Percentiles rank a stretch among this genome's conserved stretches.
These are phyloP conservation scores for Onychomys torridus DNA, from an alignment of 2,797 vertebrate species.

Conservation along the genomic window DNA sequence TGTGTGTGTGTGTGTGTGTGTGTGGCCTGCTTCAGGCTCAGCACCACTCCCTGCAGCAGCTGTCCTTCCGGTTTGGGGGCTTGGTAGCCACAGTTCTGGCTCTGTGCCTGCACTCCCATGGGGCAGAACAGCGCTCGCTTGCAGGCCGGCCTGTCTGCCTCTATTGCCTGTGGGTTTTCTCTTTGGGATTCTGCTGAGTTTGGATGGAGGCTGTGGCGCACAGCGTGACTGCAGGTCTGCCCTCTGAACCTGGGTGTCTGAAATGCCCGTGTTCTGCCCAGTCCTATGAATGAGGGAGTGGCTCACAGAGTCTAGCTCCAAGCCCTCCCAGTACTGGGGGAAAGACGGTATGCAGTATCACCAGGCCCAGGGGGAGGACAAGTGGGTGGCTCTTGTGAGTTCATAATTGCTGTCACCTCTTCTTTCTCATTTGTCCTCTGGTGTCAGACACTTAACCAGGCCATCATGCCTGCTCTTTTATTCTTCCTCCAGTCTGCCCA, in stretches of 20 bases:
- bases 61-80: not conserved
- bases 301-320: not conserved
- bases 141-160: not conserved
- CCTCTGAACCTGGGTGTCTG: not conserved
- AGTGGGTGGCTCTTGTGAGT: accelerated
- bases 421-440: too few relatives aligned
- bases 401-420: not conserved
- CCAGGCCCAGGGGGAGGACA: not conserved
- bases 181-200: not conserved
- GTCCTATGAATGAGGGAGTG: not conserved
- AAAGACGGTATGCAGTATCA: not conserved
- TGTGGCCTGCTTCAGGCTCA: not conserved
- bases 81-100: not conserved
- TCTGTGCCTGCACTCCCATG: not conserved
- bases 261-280: not conserved
- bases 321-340: not conserved
- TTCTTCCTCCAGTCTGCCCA: not conserved
- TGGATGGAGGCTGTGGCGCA: not conserved
- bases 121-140: not conserved
- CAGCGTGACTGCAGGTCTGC: not conserved
- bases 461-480: not conserved
- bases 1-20: too few relatives aligned
- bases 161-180: accelerated
- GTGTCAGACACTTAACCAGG: not conserved
- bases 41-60: not conserved